A percentile compares a stretch with the other conserved stretches of the same genome.
These are phyloP conservation scores for Anorthoa munda DNA, from an alignment of 2,888 invertebrate species.

Conservation along the genomic window DNA sequence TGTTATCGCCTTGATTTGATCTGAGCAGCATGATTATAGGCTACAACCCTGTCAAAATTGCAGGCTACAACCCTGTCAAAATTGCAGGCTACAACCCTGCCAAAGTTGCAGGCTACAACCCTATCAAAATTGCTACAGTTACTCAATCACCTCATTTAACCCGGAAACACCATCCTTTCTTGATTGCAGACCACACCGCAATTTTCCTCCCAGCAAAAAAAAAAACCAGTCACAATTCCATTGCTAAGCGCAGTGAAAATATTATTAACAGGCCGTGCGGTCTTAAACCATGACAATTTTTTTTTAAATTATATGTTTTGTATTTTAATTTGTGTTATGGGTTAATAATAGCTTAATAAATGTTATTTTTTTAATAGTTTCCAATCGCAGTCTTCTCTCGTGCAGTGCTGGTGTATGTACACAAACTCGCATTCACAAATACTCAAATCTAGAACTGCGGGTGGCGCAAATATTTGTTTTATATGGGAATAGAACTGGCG, in stretches of 20 bases:
- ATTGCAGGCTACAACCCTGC: too few species aligned
- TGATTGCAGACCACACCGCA: background rate
- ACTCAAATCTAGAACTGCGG: background rate
- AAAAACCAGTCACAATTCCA: conserved; percentile 16
- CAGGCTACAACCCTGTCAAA: too few species aligned
- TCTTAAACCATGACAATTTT: too few species aligned
- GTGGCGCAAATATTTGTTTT: conserved; percentile 20
- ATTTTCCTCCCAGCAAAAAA: conserved; percentile 4
- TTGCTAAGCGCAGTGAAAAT: conserved; percentile 21
- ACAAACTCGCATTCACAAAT: conserved; percentile 9
- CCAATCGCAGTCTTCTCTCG: background rate
- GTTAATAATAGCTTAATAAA: too few species aligned
- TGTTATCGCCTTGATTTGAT: too few species aligned
- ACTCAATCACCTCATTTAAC: background rate
- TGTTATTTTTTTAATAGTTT: background rate
- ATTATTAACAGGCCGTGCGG: conserved; percentile 16
- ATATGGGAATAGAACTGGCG: background rate
- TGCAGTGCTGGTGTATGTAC: background rate
- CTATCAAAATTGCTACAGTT: too few species aligned
- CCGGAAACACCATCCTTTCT: background rate
- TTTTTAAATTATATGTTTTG: too few species aligned
- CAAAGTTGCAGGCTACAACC: too few species aligned
- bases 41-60: too few species aligned
- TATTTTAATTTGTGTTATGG: too few species aligned
- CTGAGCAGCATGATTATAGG: too few species aligned